Base-by-base conservation (phyloP, 2,113 vertebrate species). In the Phaethon lepturus region DNA sequence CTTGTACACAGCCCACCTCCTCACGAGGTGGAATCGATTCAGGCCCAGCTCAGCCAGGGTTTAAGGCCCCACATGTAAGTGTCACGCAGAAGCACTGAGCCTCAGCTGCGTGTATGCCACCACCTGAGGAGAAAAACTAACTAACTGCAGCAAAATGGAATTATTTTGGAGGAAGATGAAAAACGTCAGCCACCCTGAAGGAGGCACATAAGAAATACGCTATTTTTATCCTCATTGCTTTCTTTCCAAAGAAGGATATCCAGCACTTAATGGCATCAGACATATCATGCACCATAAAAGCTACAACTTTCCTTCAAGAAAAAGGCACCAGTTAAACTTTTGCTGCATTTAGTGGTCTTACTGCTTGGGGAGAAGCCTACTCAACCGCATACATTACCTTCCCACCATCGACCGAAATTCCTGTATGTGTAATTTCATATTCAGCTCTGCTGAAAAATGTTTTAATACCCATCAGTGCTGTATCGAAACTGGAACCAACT, bases 361-460 rank as follows among this genome's bases (percentile, higher is more conserved):
- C 17, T 5, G 38, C 5, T 28, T 10, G 26, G 47, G 10, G 55
- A 50, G 35, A 49, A 14, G 35, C 52, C 79, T 6, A 1, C 58
- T 3, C 40, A 2, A 4, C 20, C 2, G 33, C 11, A 5, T 1
- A 8, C 17, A 1, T 6, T 3, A 5, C 2, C 42, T 35, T 44
- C 29, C 38, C 67, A 13, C 5, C 33, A 6, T 1, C 3, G 11
- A 31, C 58, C 73, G 38, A 3, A 44, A 16, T 2, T 9, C 24
- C 47, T 8, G 1, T 1, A 7, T 1, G 0, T 29, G 17, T 2
- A 2, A 7, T 11, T 9, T 5, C n/a, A n/a, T n/a, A n/a, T n/a
- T n/a, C n/a, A n/a, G n/a, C n/a, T n/a, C n/a, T n/a, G 40, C 79
- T 66, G 60, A n/a, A 26, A 19, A 67, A 33, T 5, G 5, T 7